phyloP scores from a whole-genome alignment of 2,113 vertebrate species.

The Plectropomus leopardus region DNA sequence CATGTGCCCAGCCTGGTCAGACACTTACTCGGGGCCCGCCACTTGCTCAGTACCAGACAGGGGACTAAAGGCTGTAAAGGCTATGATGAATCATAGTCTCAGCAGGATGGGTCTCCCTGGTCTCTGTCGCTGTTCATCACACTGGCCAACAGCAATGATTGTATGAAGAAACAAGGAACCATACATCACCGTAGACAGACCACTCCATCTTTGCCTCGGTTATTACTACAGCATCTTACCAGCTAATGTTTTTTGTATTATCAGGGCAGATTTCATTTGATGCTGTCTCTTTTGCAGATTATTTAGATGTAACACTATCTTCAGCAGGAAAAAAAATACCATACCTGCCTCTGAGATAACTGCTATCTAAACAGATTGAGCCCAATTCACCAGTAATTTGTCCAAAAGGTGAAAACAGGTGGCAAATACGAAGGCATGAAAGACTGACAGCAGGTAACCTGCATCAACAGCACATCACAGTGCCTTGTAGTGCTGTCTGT shows the following conservation, averaged over 20 bases:
- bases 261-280: constrained; percentile 2
- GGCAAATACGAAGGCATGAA: constrained; percentile 3
- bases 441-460: constrained; percentile 11
- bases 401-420: constrained; percentile 5
- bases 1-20: constrained; percentile 4
- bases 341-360: constrained; percentile 9
- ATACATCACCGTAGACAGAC: constrained; percentile 7
- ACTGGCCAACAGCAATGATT: constrained; percentile 19
- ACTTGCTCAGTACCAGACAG: constrained; percentile 18
- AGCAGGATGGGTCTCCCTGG: constrained; percentile 10
- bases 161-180: constrained; percentile 22
- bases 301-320: constrained; percentile 27
- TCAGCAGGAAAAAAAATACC: background rate
- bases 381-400: background rate
- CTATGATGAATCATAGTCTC: constrained; percentile 39
- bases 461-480: background rate
- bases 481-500: background rate
- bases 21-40: background rate
- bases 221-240: background rate
- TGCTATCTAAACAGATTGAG: constrained; percentile 12
- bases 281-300: background rate
- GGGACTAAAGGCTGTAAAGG: constrained; percentile 17
- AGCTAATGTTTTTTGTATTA: background rate
- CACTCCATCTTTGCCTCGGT: background rate
- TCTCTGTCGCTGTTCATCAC: constrained; percentile 34